Evolutionary conservation across 2,888 invertebrate genomes (phyloP), one percentile per base, ranked within the genome.

Genomic region (Pseudoips prasinana): DNA sequence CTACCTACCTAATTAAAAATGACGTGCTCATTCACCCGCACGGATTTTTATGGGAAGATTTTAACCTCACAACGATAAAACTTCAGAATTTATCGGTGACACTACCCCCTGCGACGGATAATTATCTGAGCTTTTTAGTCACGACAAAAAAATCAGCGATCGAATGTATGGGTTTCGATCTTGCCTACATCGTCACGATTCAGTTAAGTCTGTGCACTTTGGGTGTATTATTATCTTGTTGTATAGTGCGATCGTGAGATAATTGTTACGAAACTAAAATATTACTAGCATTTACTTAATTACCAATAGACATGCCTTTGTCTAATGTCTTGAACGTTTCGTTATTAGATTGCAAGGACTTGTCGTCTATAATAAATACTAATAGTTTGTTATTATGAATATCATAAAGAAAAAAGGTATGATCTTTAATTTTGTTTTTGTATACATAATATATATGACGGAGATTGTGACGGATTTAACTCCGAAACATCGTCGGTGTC

Each of bases 1-100:
- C n/a, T 14, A 10, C 20, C 32, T 39, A 73, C 73, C 75, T 83
- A 85, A 85, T 85, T 81, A 85, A 81, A 78, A 69, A 62, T 64
- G 73, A 75, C 68, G 60, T 67, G 75, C 76, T 72, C 73, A 77
- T 81, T 77, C 64, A 71, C 58, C 55, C 58, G 71, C 67, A 73
- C 14, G 81, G 74, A 76, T 78, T 77, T 84, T 83, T 77, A 84
- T 77, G 80, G 58, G 59, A 59, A 67, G 66, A 69, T 75, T 64
- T 80, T 77, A 75, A 81, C 68, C 67, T 65, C 54, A 52, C 56
- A 54, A 67, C 64, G 70, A 73, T 83, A 80, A 82, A 83, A 73
- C 67, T 67, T 57, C 48, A 54, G 54, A 67, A 76, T 80, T 82
- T 79, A 81, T 68, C 71, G 72, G 46, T 53, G 42, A 55, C 53